These are phyloP conservation scores for Ylistrum balloti DNA, from an alignment of 1,140 invertebrate species.

Conservation along the genomic window DNA sequence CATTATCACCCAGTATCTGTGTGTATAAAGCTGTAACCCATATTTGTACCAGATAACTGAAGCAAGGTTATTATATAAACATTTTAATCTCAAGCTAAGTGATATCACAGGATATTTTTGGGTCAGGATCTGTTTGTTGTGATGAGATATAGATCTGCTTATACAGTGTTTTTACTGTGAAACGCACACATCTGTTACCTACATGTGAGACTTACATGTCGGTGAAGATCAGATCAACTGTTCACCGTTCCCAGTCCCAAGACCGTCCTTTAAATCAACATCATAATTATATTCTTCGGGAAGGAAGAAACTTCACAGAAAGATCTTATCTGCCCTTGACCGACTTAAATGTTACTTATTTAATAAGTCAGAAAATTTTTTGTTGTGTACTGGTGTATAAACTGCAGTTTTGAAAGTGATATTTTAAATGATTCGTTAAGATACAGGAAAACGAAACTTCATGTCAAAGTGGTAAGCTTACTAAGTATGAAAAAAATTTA, in stretches of 20 bases:
- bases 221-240: background rate
- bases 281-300: background rate
- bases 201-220: background rate
- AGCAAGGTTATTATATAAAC: constrained; percentile 5
- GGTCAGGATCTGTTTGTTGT: background rate
- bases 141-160: background rate
- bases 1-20: background rate
- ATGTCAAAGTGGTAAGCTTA: too few relatives aligned
- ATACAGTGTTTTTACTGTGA: background rate
- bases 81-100: background rate
- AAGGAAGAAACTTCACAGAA: too few relatives aligned
- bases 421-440: too few relatives aligned
- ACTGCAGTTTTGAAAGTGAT: too few relatives aligned
- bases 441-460: too few relatives aligned
- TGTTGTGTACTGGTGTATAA: too few relatives aligned
- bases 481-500: too few relatives aligned
- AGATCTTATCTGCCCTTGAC: too few relatives aligned
- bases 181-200: background rate
- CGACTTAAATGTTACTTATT: too few relatives aligned
- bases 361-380: too few relatives aligned
- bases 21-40: background rate
- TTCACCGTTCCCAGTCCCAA: too few relatives aligned
- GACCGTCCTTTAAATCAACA: background rate
- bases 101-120: background rate
- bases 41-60: background rate